phyloP scores from a whole-genome alignment of 2,797 vertebrate genomes.

The Neosilurus hyrtlii region DNA sequence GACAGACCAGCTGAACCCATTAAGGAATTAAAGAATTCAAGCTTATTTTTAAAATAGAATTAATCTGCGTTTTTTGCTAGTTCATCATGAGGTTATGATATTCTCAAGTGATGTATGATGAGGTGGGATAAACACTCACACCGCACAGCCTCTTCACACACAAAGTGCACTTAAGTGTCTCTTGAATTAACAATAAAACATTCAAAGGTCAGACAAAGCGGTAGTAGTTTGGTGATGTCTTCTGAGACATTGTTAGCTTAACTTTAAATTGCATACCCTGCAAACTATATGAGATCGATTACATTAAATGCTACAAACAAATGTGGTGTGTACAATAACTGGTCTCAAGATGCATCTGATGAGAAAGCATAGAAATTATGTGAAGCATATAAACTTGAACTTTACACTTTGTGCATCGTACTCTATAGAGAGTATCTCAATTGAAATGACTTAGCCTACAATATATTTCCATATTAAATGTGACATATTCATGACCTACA shows the following conservation, averaged over 20 bases:
- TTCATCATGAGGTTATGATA: neutral
- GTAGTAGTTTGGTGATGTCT: neutral
- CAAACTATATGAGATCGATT: neutral
- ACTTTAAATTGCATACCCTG: neutral
- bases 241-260: neutral
- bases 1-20: neutral
- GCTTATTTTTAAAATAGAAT: neutral
- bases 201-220: slow-evolving; percentile 24
- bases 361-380: neutral
- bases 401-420: neutral
- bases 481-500: slow-evolving; percentile 19
- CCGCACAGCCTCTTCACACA: slow-evolving; percentile 5
- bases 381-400: neutral
- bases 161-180: slow-evolving; percentile 44
- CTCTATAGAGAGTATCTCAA: neutral
- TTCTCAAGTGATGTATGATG: neutral
- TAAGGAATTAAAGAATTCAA: neutral
- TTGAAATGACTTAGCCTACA: neutral
- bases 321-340: neutral
- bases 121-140: slow-evolving; percentile 6
- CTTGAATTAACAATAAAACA: slow-evolving; percentile 4
- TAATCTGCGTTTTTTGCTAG: neutral
- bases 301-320: neutral
- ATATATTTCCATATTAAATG: slow-evolving; percentile 5
- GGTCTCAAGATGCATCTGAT: neutral